phyloP scores from a whole-genome alignment of 2,888 invertebrate genomes.

The Matsumyia berberina region DNA sequence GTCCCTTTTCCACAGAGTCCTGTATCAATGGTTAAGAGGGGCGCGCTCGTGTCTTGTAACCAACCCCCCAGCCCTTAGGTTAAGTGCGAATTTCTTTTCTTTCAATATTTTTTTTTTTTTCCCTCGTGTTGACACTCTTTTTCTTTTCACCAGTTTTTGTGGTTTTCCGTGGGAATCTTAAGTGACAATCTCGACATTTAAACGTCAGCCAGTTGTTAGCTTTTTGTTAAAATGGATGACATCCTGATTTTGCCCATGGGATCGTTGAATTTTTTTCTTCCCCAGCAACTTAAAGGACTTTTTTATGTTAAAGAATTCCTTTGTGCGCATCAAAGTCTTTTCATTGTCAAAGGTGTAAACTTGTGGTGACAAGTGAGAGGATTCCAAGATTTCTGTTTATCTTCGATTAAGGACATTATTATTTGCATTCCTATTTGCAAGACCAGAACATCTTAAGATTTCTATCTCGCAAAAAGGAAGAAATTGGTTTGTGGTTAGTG shows the following conservation, averaged over 20 bases:
- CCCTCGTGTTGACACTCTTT: constrained; percentile 48
- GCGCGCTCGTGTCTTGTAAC: constrained; percentile 47
- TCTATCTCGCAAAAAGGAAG: constrained; percentile 36
- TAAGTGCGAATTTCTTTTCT: constrained; percentile 70
- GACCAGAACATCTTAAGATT: constrained; percentile 33
- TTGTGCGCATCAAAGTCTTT: constrained; percentile 50
- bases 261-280: constrained; percentile 47
- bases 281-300: constrained; percentile 55
- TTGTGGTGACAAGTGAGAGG: constrained; percentile 42
- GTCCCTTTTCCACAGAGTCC: constrained; percentile 69
- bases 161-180: constrained; percentile 68
- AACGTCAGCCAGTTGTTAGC: constrained; percentile 71
- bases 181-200: constrained; percentile 77
- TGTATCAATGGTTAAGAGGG: constrained; percentile 60
- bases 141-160: constrained; percentile 24
- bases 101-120: constrained; percentile 17
- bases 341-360: constrained; percentile 66
- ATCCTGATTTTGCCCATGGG: constrained; percentile 73
- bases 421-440: constrained; percentile 48
- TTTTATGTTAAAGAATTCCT: constrained; percentile 68
- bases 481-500: constrained; percentile 60
- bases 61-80: constrained; percentile 59
- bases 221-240: constrained; percentile 59
- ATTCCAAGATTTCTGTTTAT: constrained; percentile 35
- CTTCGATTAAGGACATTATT: constrained; percentile 32